Evolutionary conservation across 2,797 vertebrate genomes (phyloP).

Genomic region (Oreochromis grahami): DNA sequence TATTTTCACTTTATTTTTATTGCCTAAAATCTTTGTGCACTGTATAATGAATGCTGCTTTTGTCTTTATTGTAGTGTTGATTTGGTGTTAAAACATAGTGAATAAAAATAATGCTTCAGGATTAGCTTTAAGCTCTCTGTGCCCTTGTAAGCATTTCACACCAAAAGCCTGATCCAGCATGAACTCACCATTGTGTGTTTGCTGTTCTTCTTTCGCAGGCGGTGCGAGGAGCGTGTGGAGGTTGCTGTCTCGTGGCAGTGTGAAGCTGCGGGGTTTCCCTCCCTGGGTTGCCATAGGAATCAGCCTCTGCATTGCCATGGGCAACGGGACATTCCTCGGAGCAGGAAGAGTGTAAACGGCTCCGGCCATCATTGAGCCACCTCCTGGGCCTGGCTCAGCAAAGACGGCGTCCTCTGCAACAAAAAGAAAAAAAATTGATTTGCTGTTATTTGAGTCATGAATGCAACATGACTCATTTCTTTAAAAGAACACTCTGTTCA

Average conservation of each 20-base stretch:
- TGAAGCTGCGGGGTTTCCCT: conserved; percentile 94
- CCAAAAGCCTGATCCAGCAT: neutral
- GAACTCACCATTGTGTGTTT: conserved; percentile 79
- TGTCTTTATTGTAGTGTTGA: neutral
- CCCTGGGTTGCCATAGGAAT: conserved; percentile 67
- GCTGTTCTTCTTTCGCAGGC: conserved; percentile 80
- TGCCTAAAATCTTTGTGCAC: neutral
- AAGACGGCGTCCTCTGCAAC: conserved; percentile 90
- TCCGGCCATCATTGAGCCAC: conserved; percentile 77
- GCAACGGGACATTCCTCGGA: conserved; percentile 67
- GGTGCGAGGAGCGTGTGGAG: conserved; percentile 87
- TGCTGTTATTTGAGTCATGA: neutral
- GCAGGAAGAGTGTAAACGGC: conserved; percentile 75
- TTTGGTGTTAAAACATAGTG: neutral
- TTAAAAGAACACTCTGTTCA: neutral
- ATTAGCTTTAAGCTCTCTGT: neutral
- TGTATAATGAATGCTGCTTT: neutral
- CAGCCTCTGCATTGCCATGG: conserved; percentile 68
- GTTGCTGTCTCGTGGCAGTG: conserved; percentile 92
- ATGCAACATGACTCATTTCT: neutral
- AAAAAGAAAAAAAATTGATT: neutral
- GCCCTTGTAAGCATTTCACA: neutral
- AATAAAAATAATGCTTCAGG: neutral
- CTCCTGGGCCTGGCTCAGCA: conserved; percentile 76
- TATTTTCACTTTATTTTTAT: neutral